phyloP scores from a whole-genome alignment of 2,888 invertebrate species.

The Dyspetes luteomarginatus region DNA sequence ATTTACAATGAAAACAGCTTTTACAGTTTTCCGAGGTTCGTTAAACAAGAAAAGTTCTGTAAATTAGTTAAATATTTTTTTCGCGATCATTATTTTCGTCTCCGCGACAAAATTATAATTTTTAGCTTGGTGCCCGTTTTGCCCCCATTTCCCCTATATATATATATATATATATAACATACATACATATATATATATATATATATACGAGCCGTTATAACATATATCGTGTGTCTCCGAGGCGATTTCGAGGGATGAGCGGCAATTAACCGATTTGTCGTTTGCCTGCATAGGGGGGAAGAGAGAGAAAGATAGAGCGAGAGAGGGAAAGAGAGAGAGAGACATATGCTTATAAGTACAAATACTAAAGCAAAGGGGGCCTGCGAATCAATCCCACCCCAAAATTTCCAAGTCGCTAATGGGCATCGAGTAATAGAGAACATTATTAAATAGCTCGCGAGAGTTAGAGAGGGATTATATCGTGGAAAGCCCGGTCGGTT shows the following conservation, averaged over 20 bases:
- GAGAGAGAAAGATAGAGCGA: conserved; percentile 48
- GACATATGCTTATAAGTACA: conserved; percentile 17
- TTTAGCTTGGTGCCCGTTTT: too few species aligned
- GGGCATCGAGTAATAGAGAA: conserved; percentile 81
- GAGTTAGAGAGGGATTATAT: conserved; percentile 37
- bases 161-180: too few species aligned
- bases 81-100: too few species aligned
- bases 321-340: conserved; percentile 28
- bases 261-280: conserved; percentile 82
- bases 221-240: conserved; percentile 72
- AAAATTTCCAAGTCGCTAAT: conserved; percentile 67
- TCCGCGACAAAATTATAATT: too few species aligned
- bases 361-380: conserved; percentile 35
- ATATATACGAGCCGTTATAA: too few species aligned
- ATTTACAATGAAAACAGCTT: too few species aligned
- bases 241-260: conserved; percentile 72
- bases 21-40: too few species aligned
- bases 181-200: too few species aligned
- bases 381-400: conserved; percentile 68
- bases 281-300: conserved; percentile 55
- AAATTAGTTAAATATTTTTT: too few species aligned
- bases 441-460: conserved; percentile 77
- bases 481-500: conserved; percentile 25
- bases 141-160: too few species aligned
- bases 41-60: too few species aligned